These are phyloP conservation scores for Archaeoteleia sp. DNA, from an alignment of 2,888 invertebrate genomes.

Conservation along the genomic window DNA sequence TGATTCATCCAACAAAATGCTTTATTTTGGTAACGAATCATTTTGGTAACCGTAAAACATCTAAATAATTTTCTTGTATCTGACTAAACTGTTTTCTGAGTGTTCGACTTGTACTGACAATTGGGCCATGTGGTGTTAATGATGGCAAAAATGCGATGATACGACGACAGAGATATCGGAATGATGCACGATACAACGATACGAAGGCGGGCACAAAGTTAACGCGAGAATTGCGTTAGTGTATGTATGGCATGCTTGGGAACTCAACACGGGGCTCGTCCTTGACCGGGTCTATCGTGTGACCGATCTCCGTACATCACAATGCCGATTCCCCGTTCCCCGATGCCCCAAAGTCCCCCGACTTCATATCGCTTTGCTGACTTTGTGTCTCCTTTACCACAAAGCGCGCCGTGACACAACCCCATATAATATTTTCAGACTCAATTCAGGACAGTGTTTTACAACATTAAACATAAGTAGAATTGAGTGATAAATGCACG, in stretches of 20 bases:
- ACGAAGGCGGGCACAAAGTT: constrained; percentile 47
- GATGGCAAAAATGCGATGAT: constrained; percentile 24
- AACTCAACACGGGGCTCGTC: constrained; percentile 70
- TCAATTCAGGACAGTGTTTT: too few species aligned
- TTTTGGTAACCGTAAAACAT: too few species aligned
- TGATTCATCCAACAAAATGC: too few species aligned
- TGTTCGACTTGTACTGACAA: too few species aligned
- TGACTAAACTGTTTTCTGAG: too few species aligned
- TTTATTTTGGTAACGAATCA: too few species aligned
- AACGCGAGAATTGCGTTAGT: constrained; percentile 49
- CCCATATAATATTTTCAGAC: constrained; percentile 10
- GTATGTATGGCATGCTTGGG: constrained; percentile 65
- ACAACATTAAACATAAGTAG: too few species aligned
- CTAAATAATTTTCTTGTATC: too few species aligned
- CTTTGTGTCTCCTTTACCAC: constrained; percentile 28
- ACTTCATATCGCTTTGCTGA: constrained; percentile 48
- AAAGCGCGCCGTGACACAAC: constrained; percentile 25
- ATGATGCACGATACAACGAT: constrained; percentile 42
- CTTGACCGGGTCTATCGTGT: constrained; percentile 74
- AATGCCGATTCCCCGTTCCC: constrained; percentile 64
- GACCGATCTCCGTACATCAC: constrained; percentile 73
- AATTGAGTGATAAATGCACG: too few species aligned
- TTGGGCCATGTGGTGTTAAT: constrained; percentile 13
- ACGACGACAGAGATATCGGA: constrained; percentile 37
- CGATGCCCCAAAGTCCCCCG: constrained; percentile 52